phyloP scores from a whole-genome alignment of 2,888 invertebrate genomes.

The Camponotus fellah region DNA sequence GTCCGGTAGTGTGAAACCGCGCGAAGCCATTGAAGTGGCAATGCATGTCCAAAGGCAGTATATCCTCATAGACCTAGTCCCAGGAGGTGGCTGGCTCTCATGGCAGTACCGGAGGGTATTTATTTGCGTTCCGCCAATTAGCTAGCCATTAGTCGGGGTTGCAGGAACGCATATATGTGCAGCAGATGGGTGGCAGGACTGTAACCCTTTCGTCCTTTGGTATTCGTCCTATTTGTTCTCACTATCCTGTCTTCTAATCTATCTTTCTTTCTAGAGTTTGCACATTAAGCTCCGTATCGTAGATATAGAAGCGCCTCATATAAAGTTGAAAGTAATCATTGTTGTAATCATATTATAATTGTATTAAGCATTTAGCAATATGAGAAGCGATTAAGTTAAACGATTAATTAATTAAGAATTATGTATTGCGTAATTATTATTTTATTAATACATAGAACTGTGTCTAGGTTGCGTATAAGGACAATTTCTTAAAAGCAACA shows the following conservation, averaged over 20 bases:
- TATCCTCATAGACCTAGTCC: constrained; percentile 82
- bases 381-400: neutral
- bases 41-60: constrained; percentile 84
- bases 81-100: constrained; percentile 76
- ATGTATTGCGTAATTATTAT: neutral
- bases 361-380: neutral
- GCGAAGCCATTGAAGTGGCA: constrained; percentile 78
- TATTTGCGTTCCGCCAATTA: constrained; percentile 85
- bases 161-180: constrained; percentile 61
- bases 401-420: constrained; percentile 4
- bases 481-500: neutral
- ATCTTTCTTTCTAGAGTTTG: neutral
- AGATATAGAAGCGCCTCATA: neutral
- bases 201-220: constrained; percentile 24
- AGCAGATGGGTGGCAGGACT: neutral
- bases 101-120: constrained; percentile 82
- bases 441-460: neutral
- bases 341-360: neutral
- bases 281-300: neutral
- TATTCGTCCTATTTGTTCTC: constrained; percentile 34
- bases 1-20: constrained; percentile 6
- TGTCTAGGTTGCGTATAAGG: neutral
- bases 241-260: constrained; percentile 18
- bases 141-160: constrained; percentile 83
- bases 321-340: constrained; percentile 14